Evolutionary conservation across 2,113 vertebrate genomes (phyloP), one percentile per base, ranked within the genome.

Genomic region (Petrocephalus zakoni): DNA sequence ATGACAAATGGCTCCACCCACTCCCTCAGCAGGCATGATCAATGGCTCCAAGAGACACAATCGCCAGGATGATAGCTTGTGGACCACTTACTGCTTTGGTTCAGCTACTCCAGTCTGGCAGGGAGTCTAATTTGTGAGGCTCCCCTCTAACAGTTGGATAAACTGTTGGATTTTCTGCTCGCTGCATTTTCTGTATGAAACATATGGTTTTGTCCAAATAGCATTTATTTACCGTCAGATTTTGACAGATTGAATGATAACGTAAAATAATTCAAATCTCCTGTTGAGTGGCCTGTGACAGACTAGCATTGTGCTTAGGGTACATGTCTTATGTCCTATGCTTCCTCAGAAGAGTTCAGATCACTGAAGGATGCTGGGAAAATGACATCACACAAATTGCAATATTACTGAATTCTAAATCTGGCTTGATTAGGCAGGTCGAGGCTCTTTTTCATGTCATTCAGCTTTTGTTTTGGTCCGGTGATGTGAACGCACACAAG

Each of bases 11-110:
- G 52, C 22, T 49, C 34, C 46, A 78, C 83, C 22, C 52, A 87
- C 61, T 81, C 84, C 37, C 47, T 88, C 87, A 85, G 21, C 84
- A 68, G 89, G 47, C 25, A 72, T 37, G 42, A 72, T 53, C 52
- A 68, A 81, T 53, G 15, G n/a, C 37, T 88, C 82, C n/a, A 51
- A 85, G 81, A 84, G 19, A 55, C 37, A 49, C 34, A 64, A 85
- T 25, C 10, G 7, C 17, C 17, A 29, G 22, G 25, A 84, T 88
- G 56, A 19, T 46, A 85, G 46, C 83, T 25, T 85, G 81, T 37
- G 81, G 88, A 85, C 42, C 82, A 22, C 55, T 58, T 49, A 55
- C 53, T 25, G 29, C 19, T 82, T 78, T 88, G 88, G n/a, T 46
- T 84, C 34, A 22, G 81, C 64, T 81, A 17, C 53, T 78, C 19